Conservation (phyloP, 2,797 vertebrate species). For the Cossypha niveicapilla region DNA sequence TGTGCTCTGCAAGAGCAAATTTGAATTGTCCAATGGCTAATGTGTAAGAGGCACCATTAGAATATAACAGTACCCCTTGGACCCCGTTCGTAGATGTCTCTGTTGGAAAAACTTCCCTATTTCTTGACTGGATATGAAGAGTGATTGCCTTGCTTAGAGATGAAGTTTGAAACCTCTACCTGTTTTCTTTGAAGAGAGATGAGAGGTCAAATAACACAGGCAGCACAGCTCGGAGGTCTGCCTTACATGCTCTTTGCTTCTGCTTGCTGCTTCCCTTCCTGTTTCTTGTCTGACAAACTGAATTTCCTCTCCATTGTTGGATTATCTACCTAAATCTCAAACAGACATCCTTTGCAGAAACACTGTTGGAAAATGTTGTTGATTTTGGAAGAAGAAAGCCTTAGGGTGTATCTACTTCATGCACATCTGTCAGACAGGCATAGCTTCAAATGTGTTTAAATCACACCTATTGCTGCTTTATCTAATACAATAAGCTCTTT, state of each 20-base stretch:
- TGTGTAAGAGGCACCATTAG: not conserved
- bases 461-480: not conserved
- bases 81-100: not conserved
- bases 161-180: not conserved
- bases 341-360: slow-evolving; percentile 41
- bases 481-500: not conserved
- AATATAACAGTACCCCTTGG: not conserved
- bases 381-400: not conserved
- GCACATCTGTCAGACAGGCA: not conserved
- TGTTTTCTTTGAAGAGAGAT: not conserved
- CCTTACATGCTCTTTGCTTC: not conserved
- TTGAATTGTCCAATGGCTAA: not conserved
- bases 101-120: not conserved
- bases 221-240: not conserved
- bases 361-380: not conserved
- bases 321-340: slow-evolving; percentile 31
- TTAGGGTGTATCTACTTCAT: not conserved
- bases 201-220: not conserved
- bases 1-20: not conserved
- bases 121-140: not conserved
- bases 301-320: slow-evolving; percentile 54
- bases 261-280: slow-evolving; percentile 12
- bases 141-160: not conserved
- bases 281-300: slow-evolving; percentile 11
- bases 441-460: not conserved